phyloP scores from a whole-genome alignment of 2,797 vertebrate species.

The Emydoidea blandingii region DNA sequence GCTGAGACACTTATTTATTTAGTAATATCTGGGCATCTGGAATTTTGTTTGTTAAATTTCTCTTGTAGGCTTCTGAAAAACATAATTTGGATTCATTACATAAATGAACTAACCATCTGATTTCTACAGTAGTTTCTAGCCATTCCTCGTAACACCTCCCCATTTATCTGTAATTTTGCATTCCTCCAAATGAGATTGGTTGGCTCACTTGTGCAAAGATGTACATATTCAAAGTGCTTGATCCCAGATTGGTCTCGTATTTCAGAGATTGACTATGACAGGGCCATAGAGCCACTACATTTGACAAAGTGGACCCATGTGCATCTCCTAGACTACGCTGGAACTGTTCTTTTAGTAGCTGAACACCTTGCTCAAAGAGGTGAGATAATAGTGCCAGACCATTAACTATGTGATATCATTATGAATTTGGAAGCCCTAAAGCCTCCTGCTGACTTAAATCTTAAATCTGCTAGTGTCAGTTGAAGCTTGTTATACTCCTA shows the following conservation, averaged over 20 bases:
- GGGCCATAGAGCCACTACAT: neutral
- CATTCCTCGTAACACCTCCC: neutral
- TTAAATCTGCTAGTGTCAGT: neutral
- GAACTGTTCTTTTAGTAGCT: neutral
- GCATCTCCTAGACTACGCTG: conserved; percentile 2
- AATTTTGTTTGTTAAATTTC: neutral
- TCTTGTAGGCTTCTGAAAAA: neutral
- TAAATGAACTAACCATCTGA: fast-evolving
- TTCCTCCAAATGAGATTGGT: neutral
- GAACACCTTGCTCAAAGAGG: neutral
- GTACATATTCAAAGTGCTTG: neutral
- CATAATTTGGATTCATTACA: neutral
- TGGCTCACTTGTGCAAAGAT: neutral
- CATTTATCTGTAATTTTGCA: neutral
- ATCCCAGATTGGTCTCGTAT: neutral
- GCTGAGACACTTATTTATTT: neutral
- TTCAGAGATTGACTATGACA: neutral
- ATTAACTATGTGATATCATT: conserved; percentile 4
- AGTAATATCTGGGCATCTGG: neutral
- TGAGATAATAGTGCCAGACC: neutral
- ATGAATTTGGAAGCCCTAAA: conserved; percentile 7
- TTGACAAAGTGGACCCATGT: neutral
- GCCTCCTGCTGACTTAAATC: neutral
- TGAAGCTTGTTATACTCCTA: conserved; percentile 25
- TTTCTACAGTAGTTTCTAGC: neutral